Base-by-base conservation (phyloP, 2,888 invertebrate genomes). In the Caenorhabditis japonica region DNA sequence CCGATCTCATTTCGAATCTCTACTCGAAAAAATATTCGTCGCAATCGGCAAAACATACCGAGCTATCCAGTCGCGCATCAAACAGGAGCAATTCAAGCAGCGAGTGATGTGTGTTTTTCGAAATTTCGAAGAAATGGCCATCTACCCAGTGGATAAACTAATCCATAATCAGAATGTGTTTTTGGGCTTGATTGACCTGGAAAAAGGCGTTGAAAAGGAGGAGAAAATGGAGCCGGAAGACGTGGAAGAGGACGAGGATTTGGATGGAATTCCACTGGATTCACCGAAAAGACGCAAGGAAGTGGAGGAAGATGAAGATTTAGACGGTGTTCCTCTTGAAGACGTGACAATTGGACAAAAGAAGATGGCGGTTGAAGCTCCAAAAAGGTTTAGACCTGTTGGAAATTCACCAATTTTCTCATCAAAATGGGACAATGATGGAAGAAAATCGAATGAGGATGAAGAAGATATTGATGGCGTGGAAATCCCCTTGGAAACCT, bases 101-200 rank as follows among this genome's bases (percentile, higher is more conserved):
- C 43, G 76, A 38, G 70, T 80, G n/a, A 76, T 80, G 73, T 21
- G 39, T 55, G 71, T 75, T 52, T 80, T 97, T 88, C 92, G 94
- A 86, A 94, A 96, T 1, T 97, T 99, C 97, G 96, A 97, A 88
- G 97, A 99, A 88, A 95, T 95, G 92, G 92, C 94, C 15, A 92
- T 99, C 72, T 99, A 97, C 90, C 94, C 97, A 0, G 93, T 93
- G 66, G 95, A 97, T 79, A 94, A 93, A 89, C 91, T 99, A 74
- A 91, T 93, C 75, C 92, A 92, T 87, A 89, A 96, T 71, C 94
- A 95, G 88, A 94, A 94, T 86, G 91, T 93, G 12, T 97, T 99
- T 89, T 90, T 96, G 3, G 99, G 99, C 3, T 89, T 94, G 38
- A 88, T 89, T 27, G 59, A 75, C 34, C 13, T 46, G 1, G 33